phyloP scores from a whole-genome alignment of 2,888 invertebrate species.

The Ganaspis brasiliensis region DNA sequence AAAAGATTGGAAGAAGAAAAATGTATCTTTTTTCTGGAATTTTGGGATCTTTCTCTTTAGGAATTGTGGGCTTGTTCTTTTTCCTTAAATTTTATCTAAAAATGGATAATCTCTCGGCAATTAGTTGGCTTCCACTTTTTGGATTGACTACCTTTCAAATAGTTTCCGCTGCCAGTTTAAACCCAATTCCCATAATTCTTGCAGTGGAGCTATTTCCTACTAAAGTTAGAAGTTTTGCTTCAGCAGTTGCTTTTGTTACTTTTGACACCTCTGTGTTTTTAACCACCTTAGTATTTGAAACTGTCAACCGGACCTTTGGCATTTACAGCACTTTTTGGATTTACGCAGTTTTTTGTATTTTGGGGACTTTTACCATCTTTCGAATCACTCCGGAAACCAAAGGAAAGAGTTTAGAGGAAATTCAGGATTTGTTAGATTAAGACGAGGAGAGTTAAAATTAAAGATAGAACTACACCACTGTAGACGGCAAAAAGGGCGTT shows the following conservation, averaged over 20 bases:
- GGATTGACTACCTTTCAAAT: constrained; percentile 84
- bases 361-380: constrained; percentile 82
- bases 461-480: no score
- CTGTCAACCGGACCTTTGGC: constrained; percentile 82
- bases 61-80: constrained; percentile 83
- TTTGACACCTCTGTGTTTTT: constrained; percentile 84
- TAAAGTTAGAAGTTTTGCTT: constrained; percentile 85
- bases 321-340: constrained; percentile 83
- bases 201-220: constrained; percentile 85
- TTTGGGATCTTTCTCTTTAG: constrained; percentile 82
- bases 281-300: constrained; percentile 83
- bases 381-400: constrained; percentile 84
- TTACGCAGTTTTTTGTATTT: constrained; percentile 75
- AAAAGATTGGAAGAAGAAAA: constrained; percentile 84
- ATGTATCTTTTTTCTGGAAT: constrained; percentile 83
- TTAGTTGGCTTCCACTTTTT: constrained; percentile 83
- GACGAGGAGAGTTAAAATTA: constrained; percentile 48
- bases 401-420: constrained; percentile 84
- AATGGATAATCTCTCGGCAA: constrained; percentile 80
- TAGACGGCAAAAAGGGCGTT: no score
- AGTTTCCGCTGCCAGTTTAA: constrained; percentile 84
- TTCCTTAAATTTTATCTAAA: constrained; percentile 81
- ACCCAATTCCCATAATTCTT: constrained; percentile 85
- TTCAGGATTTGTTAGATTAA: constrained; percentile 80
- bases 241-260: constrained; percentile 84